Percentiles rank a stretch among this genome's conserved stretches.
These are phyloP conservation scores for Hemistola chrysoprasaria DNA, from an alignment of 2,888 invertebrate species.

Conservation along the genomic window DNA sequence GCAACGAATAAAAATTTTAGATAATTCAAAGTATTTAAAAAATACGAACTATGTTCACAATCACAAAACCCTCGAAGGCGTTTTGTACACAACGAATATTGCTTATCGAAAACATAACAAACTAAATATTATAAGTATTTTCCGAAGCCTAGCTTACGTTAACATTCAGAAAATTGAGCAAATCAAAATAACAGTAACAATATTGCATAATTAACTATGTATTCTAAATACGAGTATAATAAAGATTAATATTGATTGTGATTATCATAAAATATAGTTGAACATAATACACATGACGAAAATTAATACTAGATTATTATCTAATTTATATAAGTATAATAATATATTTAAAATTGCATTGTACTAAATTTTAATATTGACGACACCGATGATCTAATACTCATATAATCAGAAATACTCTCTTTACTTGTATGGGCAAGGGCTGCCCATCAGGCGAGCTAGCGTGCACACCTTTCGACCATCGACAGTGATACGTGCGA, in stretches of 20 bases:
- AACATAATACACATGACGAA: constrained; percentile 56
- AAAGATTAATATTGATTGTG: constrained; percentile 54
- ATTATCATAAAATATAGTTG: constrained; percentile 57
- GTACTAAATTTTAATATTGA: constrained; percentile 68
- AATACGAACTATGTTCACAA: constrained; percentile 21
- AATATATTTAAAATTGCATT: constrained; percentile 64
- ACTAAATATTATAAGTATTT: constrained; percentile 48
- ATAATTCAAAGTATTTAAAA: neutral
- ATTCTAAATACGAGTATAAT: constrained; percentile 69
- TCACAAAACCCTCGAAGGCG: constrained; percentile 24
- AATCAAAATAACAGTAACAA: constrained; percentile 79
- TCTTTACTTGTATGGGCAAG: constrained; percentile 45
- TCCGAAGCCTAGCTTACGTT: constrained; percentile 67
- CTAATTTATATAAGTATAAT: constrained; percentile 46
- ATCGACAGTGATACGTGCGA: no score
- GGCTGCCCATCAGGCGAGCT: no score
- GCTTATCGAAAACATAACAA: constrained; percentile 52
- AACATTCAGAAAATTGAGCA: constrained; percentile 79
- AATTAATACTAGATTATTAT: constrained; percentile 48
- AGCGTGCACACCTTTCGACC: no score
- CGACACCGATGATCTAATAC: constrained; percentile 63
- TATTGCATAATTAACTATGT: constrained; percentile 54
- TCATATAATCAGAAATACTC: constrained; percentile 47
- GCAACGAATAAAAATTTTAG: neutral
- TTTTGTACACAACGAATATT: constrained; percentile 37